A percentile compares a stretch with the other conserved stretches of the same genome.
Evolutionary conservation across 64 coral and sea anemone species (phyloP).

Genomic region (Montipora efflorescens): DNA sequence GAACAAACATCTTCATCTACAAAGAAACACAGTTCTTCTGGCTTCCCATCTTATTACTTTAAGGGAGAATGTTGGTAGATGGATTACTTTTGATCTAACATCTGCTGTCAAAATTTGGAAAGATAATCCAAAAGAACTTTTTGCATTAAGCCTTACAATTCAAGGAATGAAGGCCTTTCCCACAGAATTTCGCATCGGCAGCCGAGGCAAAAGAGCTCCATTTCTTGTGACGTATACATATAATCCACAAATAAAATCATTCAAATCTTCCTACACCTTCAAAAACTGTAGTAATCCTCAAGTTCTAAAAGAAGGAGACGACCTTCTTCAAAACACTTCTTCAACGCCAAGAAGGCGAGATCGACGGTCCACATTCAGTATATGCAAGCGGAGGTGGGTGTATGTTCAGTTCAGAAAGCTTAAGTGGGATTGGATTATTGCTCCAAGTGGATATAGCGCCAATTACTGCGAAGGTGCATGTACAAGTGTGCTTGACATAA

Average conservation of each 20-base stretch:
- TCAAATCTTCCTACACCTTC: neutral
- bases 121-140: conserved; percentile 4
- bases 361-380: neutral
- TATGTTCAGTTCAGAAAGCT: conserved; percentile 37
- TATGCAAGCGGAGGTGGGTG: conserved; percentile 12
- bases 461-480: conserved; percentile 41
- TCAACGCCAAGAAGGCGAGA: neutral
- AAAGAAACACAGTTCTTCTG: neutral
- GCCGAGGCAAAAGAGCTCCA: conserved; percentile 9
- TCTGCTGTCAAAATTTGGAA: conserved; percentile 35
- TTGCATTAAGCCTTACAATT: conserved; percentile 5
- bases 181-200: conserved; percentile 18
- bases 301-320: neutral
- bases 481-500: conserved; percentile 7
- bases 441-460: conserved; percentile 54
- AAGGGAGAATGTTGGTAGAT: conserved; percentile 26
- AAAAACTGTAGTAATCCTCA: conserved; percentile 2
- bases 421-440: conserved; percentile 51
- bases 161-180: conserved; percentile 16
- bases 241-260: neutral
- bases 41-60: conserved; percentile 28
- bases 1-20: neutral
- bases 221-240: conserved; percentile 34
- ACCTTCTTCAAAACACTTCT: neutral
- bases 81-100: conserved; percentile 34